Percentiles rank a stretch among this genome's conserved stretches.
Conservation (phyloP, 2,797 vertebrate species). For the Bradypus variegatus region DNA sequence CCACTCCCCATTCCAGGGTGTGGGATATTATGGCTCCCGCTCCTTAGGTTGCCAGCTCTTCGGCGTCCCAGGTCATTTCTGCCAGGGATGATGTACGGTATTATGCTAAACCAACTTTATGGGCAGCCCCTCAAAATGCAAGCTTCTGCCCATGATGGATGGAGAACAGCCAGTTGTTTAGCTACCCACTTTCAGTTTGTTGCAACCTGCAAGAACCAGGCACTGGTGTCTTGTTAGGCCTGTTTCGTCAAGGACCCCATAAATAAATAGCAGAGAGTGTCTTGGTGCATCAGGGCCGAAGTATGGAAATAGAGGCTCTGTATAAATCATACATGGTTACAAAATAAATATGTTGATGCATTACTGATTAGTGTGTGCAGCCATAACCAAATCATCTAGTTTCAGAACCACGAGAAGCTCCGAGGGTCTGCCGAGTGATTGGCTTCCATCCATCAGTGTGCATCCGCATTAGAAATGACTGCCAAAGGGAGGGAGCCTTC, state of each 20-base stretch:
- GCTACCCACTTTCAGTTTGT: constrained; percentile 49
- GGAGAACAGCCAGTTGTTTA: constrained; percentile 42
- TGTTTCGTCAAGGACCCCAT: constrained; percentile 61
- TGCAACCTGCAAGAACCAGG: constrained; percentile 60
- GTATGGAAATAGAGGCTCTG: constrained; percentile 59
- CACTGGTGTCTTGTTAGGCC: constrained; percentile 61
- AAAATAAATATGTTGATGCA: constrained; percentile 67
- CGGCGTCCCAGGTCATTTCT: constrained; percentile 4
- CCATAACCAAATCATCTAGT: constrained; percentile 64
- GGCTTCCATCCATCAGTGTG: constrained; percentile 62
- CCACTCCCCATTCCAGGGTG: background rate
- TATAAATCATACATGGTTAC: constrained; percentile 71
- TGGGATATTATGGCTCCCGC: background rate
- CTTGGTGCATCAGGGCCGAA: constrained; percentile 62
- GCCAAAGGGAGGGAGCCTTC: constrained; percentile 22
- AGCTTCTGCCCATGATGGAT: background rate
- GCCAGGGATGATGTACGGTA: constrained; percentile 28
- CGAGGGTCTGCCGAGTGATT: constrained; percentile 47
- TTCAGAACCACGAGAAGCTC: constrained; percentile 58
- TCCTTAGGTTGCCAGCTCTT: background rate
- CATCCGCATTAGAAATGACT: constrained; percentile 60
- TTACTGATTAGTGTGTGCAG: constrained; percentile 59
- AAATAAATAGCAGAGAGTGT: constrained; percentile 58
- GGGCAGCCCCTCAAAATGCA: constrained; percentile 46
- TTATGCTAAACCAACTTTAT: constrained; percentile 47